Conservation (phyloP, 1,140 invertebrate species). For the Caenorhabditis briggsae region DNA sequence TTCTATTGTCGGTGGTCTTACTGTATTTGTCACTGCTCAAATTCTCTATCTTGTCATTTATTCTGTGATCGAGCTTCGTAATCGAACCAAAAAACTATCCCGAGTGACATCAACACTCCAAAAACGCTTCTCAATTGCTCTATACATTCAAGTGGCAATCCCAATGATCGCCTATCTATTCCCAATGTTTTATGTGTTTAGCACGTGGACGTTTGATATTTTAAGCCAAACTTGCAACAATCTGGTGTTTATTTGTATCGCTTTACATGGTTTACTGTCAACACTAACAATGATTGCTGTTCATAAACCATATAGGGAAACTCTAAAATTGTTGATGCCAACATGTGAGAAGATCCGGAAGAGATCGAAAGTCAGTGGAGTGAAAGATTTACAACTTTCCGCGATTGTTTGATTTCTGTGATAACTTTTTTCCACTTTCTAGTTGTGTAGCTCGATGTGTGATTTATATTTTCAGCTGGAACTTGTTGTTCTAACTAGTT, state of each 20-base stretch:
- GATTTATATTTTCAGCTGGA: too few species aligned
- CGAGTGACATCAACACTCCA: conserved; percentile 23
- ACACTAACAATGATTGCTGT: conserved; percentile 6
- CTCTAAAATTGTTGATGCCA: not conserved
- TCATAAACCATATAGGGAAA: conserved; percentile 22
- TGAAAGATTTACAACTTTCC: not conserved
- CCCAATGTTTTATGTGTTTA: conserved; percentile 19
- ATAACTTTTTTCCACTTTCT: too few species aligned
- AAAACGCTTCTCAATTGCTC: not conserved
- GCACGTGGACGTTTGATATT: conserved; percentile 30
- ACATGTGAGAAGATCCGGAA: not conserved
- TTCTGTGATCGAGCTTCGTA: conserved; percentile 20
- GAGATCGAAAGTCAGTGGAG: not conserved
- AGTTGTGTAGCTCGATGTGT: too few species aligned
- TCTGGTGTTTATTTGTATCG: conserved; percentile 39
- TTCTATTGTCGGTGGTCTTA: conserved; percentile 6
- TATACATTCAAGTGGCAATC: not conserved
- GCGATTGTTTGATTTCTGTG: not conserved
- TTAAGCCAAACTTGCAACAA: conserved; percentile 47
- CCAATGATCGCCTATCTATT: conserved; percentile 35
- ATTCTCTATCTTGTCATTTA: conserved; percentile 12
- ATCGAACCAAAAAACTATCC: conserved; percentile 12
- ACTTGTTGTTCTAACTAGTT: too few species aligned
- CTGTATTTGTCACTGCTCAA: conserved; percentile 11
- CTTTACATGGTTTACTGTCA: conserved; percentile 19